Evolutionary conservation across 92 coral and sea anemone species (phyloP), one percentile per base, ranked within the genome.

Genomic region (Diadumene lineata): DNA sequence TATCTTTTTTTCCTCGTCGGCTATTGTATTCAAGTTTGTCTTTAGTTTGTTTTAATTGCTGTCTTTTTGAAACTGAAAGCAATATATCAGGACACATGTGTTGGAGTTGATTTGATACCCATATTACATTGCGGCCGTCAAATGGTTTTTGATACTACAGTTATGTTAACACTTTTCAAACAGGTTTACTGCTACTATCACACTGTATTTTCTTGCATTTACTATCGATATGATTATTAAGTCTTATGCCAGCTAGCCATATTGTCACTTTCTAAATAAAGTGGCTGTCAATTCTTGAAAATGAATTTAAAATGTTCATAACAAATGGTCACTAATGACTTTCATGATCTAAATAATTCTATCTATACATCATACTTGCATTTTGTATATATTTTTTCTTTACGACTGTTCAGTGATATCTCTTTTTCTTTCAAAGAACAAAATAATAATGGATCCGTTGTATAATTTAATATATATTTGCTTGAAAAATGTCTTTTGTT

Each of bases 271-370:
- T 22, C 64, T 58, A 53, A 53, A 53, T 21, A 3, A 44, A 55
- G 31, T 32, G 29, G 26, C 29, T 23, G 64, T 58, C 29, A 58
- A 25, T 26, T 58, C 26, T 11, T 58, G 10, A 53, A 53, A 53
- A 53, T 53, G 19, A 53, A 53, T 53, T 53, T 23, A 38, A n/a
- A n/a, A 13, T 53, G 19, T 23, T 53, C 19, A 15, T 53, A 13
- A 53, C 58, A 53, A 53, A 53, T 16, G 58, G 24, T 53, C 48
- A 38, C 48, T 13, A 38, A 38, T 38, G 48, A 38, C 48, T 4
- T 53, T 23, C 30, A 58, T 26, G 64, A 58, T 30, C 64, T 58
- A 58, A 58, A 58, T 58, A 58, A 58, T 58, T 22, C 48, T 22
- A 11, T 22, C 64, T 58, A 15, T 53, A 53, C 18, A 53, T 23